Percentiles rank a stretch among this genome's conserved stretches.
Conservation (phyloP, 2,888 invertebrate species). For the Chromoteleia sp. region DNA sequence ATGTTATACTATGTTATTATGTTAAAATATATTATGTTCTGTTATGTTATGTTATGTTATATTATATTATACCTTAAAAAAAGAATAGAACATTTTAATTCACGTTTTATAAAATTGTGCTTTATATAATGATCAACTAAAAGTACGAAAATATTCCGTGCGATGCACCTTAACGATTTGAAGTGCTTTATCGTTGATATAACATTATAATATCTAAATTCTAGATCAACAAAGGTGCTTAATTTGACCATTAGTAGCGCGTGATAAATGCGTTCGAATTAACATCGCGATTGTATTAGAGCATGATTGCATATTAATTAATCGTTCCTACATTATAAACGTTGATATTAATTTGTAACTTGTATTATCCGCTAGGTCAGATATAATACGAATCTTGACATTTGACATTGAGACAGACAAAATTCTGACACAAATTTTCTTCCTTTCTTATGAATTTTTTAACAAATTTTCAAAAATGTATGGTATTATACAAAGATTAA, state of each 20-base stretch:
- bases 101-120: no score
- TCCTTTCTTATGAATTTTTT: no score
- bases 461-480: no score
- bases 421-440: no score
- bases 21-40: no score
- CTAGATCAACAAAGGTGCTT: slow-evolving; percentile 24
- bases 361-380: slow-evolving; percentile 1
- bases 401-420: neutral
- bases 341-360: slow-evolving; percentile 32
- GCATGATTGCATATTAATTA: slow-evolving; percentile 63
- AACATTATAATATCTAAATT: slow-evolving; percentile 24
- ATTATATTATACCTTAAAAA: no score
- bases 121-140: no score
- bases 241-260: slow-evolving; percentile 51
- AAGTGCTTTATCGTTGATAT: slow-evolving; percentile 13
- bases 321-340: slow-evolving; percentile 19
- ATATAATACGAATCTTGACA: neutral
- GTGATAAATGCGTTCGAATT: slow-evolving; percentile 59
- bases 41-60: no score
- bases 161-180: slow-evolving; percentile 2
- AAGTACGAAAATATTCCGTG: neutral
- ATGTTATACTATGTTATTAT: no score
- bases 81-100: no score
- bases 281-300: slow-evolving; percentile 50
- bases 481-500: no score